Base-by-base conservation (phyloP, 2,888 invertebrate genomes). In the Limenitis camilla region DNA sequence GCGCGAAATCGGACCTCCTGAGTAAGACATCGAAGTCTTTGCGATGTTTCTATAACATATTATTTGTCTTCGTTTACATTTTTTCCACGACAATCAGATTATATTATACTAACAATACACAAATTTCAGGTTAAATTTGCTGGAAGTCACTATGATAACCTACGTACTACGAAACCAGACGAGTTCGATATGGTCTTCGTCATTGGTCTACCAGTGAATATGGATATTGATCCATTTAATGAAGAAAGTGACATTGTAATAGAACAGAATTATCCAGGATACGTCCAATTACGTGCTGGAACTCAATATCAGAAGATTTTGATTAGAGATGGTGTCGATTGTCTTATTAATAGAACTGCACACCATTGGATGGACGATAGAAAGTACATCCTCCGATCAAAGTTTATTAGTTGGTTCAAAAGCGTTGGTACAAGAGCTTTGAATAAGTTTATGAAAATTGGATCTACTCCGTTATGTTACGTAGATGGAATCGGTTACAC, bases 151-250 rank as follows among this genome's bases (percentile, higher is more conserved):
- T 91, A 81, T 56, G 91, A 91, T 65, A 75, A 81, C 7, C 72
- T 91, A 2, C 89, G 89, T 56, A 87, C 91, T 1, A 83, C 84
- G 9, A 83, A 86, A 54, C 61, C 60, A 6, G 55, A 59, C 40
- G 91, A 91, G 62, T 91, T 88, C 56, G 91, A 91, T 61, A 76
- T 91, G 62, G 89, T 91, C 61, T 73, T 91, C 5, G 74, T 90
- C 1, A 81, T 91, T 10, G 71, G 74, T 9, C 63, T 91, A 8
- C 89, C 90, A 0, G 60, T 88, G 0, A 74, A 77, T 53, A 63
- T 78, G 7, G 62, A 69, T 1, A 53, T 49, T 7, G 55, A 76
- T 7, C 49, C 47, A 0, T 11, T 30, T 3, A 69, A 75, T 1
- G 55, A 61, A 1, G 72, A 74, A 27, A 77, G 80, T 38, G 80